Conservation (phyloP, 2,888 invertebrate species). For the Mesopsocus fuscifrons region DNA sequence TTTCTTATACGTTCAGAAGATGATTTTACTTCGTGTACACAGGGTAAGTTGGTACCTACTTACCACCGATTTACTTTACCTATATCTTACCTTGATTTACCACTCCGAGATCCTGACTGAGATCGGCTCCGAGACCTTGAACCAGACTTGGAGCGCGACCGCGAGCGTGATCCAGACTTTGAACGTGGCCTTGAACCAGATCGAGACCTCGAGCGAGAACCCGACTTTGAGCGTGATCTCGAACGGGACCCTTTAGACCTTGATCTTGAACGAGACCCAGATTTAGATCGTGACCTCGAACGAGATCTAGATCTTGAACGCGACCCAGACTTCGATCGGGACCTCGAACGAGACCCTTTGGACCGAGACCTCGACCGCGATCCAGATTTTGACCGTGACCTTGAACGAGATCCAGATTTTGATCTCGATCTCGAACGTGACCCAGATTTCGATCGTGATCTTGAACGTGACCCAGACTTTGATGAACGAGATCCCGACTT, state of each 20-base stretch:
- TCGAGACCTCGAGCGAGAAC: conserved; percentile 18
- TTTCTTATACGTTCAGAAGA: too few relatives aligned
- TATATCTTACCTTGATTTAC: conserved; percentile 20
- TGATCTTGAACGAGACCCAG: conserved; percentile 21
- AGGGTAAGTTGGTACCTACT: conserved; percentile 16
- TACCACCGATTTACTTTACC: conserved; percentile 21
- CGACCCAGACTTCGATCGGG: conserved; percentile 22
- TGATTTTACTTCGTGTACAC: too few relatives aligned
- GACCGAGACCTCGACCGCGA: conserved; percentile 19
- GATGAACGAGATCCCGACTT: conserved; percentile 17
- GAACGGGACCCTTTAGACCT: conserved; percentile 23
- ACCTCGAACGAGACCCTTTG: conserved; percentile 15
- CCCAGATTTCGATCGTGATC: conserved; percentile 20
- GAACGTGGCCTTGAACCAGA: too few relatives aligned
- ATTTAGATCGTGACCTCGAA: conserved; percentile 18
- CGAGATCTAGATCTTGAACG: conserved; percentile 16
- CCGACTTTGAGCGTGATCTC: conserved; percentile 22
- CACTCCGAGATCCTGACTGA: conserved; percentile 20
- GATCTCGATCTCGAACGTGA: conserved; percentile 24
- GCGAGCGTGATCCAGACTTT: conserved; percentile 20
- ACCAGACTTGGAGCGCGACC: conserved; percentile 18
- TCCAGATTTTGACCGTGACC: conserved; percentile 16
- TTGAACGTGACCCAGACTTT: conserved; percentile 17
- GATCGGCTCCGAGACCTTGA: conserved; percentile 20
- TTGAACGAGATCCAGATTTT: conserved; percentile 21